Conservation (phyloP, 2,797 vertebrate genomes). For the Lophura swinhoii region DNA sequence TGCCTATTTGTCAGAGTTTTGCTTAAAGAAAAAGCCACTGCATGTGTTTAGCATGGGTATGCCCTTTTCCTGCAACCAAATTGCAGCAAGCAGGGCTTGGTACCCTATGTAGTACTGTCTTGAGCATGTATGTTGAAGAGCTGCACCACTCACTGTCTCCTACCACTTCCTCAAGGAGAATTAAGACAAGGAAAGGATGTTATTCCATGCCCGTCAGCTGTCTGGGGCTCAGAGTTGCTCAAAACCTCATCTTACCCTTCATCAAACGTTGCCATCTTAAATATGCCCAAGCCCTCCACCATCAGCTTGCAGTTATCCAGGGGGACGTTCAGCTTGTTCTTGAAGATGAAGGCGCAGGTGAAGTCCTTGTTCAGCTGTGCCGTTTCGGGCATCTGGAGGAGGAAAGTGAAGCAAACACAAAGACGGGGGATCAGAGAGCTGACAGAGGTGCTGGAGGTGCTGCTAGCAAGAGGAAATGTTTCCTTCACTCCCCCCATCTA, state of each 20-base stretch:
- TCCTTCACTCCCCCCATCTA: neutral
- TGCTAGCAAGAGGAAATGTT: neutral
- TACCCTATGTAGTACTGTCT: neutral
- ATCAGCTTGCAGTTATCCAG: conserved; percentile 70
- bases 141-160: neutral
- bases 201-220: neutral
- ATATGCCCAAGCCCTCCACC: conserved; percentile 77
- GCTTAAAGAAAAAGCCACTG: neutral
- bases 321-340: conserved; percentile 67
- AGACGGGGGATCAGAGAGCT: neutral
- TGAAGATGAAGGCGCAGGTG: conserved; percentile 71
- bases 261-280: conserved; percentile 57
- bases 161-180: rapidly evolving
- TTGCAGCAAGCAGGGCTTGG: rapidly evolving
- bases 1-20: rapidly evolving
- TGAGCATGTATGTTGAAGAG: neutral
- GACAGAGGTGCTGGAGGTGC: neutral
- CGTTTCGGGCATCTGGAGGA: conserved; percentile 71
- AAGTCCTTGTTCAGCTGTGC: conserved; percentile 63
- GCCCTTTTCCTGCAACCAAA: rapidly evolving
- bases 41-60: rapidly evolving
- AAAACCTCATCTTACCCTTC: conserved; percentile 64
- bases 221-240: neutral
- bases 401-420: neutral
- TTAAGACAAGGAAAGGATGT: no score